These are phyloP conservation scores for Ellobium chinense DNA, from an alignment of 2,888 invertebrate species.

Conservation along the genomic window DNA sequence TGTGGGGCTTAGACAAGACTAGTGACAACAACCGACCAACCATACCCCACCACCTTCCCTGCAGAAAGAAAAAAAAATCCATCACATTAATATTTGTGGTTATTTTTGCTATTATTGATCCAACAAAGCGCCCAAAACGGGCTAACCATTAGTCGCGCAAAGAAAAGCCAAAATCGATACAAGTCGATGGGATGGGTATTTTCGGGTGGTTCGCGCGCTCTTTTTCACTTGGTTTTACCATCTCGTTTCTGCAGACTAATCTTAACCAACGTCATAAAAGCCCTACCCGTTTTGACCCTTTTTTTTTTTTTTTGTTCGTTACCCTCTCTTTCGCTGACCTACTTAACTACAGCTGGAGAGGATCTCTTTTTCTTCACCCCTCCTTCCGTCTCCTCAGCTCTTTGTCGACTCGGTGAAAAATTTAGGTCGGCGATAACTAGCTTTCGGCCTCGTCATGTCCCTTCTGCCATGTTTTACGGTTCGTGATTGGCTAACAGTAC, in stretches of 20 bases:
- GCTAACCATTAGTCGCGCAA: background rate
- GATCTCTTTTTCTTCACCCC: background rate
- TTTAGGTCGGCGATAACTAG: background rate
- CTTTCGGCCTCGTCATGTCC: background rate
- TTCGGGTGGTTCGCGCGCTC: background rate
- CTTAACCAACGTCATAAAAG: background rate
- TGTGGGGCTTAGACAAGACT: too few relatives aligned
- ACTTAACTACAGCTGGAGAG: background rate
- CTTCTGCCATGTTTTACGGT: background rate
- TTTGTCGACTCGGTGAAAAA: background rate
- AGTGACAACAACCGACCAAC: too few relatives aligned
- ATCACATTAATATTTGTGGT: too few relatives aligned
- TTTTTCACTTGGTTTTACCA: background rate
- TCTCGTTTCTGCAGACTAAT: background rate
- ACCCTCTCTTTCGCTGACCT: too few relatives aligned
- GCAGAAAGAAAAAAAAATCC: too few relatives aligned
- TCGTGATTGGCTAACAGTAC: background rate
- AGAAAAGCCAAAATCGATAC: slow-evolving; percentile 7
- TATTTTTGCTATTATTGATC: background rate
- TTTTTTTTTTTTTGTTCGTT: too few relatives aligned
- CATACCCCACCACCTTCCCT: too few relatives aligned
- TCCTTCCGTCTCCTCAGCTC: background rate
- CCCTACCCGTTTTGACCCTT: background rate
- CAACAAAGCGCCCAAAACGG: background rate
- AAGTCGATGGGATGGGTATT: background rate